A percentile compares a stretch with the other conserved stretches of the same genome.
phyloP scores from a whole-genome alignment of 2,113 vertebrate genomes.

The Pygoscelis antarcticus region DNA sequence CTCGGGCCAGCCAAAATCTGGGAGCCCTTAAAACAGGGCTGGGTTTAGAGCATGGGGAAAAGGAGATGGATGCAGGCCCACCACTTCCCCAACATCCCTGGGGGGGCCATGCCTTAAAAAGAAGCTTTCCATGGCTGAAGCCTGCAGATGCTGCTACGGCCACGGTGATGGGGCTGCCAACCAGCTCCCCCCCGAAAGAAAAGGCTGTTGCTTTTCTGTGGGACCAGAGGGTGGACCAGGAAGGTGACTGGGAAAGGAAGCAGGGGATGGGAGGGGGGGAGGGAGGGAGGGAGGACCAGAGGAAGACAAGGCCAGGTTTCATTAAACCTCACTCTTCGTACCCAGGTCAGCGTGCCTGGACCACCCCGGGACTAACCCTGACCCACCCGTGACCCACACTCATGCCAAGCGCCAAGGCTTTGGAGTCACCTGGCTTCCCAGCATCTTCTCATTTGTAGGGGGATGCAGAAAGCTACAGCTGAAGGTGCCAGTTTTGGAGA shows the following conservation, averaged over 20 bases:
- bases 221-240: neutral
- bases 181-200: neutral
- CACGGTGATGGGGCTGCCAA: rapidly evolving
- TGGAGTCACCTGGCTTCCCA: neutral
- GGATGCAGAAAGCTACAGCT: neutral
- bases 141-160: neutral
- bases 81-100: neutral
- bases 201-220: neutral
- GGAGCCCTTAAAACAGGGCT: neutral
- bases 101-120: neutral
- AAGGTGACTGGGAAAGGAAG: neutral
- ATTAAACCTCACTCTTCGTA: rapidly evolving
- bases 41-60: neutral
- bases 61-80: neutral
- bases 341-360: neutral
- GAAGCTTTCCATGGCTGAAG: neutral
- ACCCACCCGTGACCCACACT: neutral
- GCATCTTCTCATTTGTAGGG: neutral
- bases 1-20: neutral
- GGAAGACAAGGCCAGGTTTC: neutral
- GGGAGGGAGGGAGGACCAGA: neutral
- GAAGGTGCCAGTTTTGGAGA: neutral
- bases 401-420: neutral
- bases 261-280: neutral
- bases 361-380: neutral